phyloP scores from a whole-genome alignment of 30 jellyfish, hydroid and myxozoan species.

The Pseudorhiza aurosa region DNA sequence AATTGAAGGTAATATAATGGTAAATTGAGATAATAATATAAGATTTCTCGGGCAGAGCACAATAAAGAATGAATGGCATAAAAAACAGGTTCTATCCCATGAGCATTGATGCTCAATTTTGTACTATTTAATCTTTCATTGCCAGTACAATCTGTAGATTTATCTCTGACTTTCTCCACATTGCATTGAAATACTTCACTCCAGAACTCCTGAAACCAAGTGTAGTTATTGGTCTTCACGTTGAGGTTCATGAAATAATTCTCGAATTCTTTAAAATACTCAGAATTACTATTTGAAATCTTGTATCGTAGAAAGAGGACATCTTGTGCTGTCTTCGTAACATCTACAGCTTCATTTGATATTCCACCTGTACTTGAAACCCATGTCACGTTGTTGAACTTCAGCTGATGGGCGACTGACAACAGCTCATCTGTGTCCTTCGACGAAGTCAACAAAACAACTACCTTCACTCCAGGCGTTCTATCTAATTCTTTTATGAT shows the following conservation, averaged over 20 bases:
- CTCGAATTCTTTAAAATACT: conserved; percentile 36
- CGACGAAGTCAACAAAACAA: conserved; percentile 59
- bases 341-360: not conserved
- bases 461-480: conserved; percentile 22
- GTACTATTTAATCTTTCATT: conserved; percentile 27
- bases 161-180: not conserved
- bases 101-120: not conserved
- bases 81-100: conserved; percentile 59
- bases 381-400: conserved; percentile 27
- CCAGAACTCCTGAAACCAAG: conserved; percentile 81
- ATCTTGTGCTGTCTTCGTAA: conserved; percentile 57
- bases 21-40: no score
- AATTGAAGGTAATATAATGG: no score
- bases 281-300: no score
- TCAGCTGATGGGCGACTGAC: conserved; percentile 49
- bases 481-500: conserved; percentile 5
- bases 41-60: conserved; percentile 56
- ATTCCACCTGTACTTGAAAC: conserved; percentile 45
- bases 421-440: conserved; percentile 67
- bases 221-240: conserved; percentile 15
- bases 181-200: conserved; percentile 68
- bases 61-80: conserved; percentile 60
- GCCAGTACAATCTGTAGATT: conserved; percentile 37
- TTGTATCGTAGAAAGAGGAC: conserved; percentile 51
- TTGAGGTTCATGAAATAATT: conserved; percentile 30